phyloP scores from a whole-genome alignment of 2,797 vertebrate species.

The Jordanella pulchra region DNA sequence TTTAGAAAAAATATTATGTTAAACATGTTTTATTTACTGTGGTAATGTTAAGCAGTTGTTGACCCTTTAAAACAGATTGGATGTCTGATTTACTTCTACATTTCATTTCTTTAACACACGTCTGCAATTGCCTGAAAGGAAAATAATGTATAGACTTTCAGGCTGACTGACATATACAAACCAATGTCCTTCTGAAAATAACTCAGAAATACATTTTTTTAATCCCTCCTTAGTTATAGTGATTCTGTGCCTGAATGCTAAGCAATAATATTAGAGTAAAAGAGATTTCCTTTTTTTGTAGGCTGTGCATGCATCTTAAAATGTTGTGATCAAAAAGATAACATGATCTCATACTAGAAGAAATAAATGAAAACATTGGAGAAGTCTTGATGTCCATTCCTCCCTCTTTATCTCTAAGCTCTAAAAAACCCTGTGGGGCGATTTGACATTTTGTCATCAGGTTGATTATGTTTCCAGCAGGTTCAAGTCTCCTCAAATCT shows the following conservation, averaged over 20 bases:
- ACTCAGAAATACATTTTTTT: not conserved
- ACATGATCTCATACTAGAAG: not conserved
- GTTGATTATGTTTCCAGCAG: constrained; percentile 70
- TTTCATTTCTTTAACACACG: constrained; percentile 22
- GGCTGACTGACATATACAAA: not conserved
- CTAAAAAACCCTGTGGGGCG: constrained; percentile 60
- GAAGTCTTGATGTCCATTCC: constrained; percentile 37
- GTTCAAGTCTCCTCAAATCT: constrained; percentile 46
- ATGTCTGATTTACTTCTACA: constrained; percentile 3
- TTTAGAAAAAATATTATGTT: not conserved
- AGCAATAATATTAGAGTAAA: not conserved
- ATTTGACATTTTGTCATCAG: constrained; percentile 74
- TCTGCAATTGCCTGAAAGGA: constrained; percentile 27
- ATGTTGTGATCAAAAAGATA: not conserved
- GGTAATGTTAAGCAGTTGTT: not conserved
- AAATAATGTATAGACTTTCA: constrained; percentile 33
- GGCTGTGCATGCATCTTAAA: not conserved
- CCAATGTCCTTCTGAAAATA: not conserved
- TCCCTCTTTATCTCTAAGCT: constrained; percentile 43
- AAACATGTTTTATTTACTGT: not conserved
- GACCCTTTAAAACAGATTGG: not conserved
- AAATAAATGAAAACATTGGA: constrained; percentile 16
- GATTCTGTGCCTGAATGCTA: not conserved
- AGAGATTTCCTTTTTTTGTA: not conserved
- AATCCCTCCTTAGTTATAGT: not conserved